phyloP scores from a whole-genome alignment of 2,888 invertebrate species.

The Lycaena phlaeas region DNA sequence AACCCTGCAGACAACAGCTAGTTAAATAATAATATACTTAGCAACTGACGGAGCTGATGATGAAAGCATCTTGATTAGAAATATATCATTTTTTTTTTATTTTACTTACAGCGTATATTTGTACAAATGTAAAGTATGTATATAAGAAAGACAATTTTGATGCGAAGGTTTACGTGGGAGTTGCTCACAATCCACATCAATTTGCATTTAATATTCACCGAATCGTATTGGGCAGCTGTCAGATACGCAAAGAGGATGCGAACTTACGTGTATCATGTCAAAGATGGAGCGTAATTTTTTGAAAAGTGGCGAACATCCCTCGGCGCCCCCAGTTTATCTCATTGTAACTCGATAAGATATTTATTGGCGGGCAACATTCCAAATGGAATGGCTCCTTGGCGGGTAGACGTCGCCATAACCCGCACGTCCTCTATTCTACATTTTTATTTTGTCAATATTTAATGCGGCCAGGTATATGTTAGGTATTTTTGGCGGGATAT shows the following conservation, averaged over 20 bases:
- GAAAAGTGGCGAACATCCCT: conserved; percentile 42
- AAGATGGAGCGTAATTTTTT: conserved; percentile 17
- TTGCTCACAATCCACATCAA: background rate
- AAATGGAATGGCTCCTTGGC: conserved; percentile 61
- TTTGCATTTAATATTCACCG: conserved; percentile 11
- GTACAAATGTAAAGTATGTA: too few relatives aligned
- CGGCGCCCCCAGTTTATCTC: conserved; percentile 41
- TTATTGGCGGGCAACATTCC: conserved; percentile 64
- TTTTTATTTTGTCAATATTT: conserved; percentile 72
- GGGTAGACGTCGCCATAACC: conserved; percentile 51
- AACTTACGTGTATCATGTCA: conserved; percentile 1
- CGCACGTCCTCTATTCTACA: conserved; percentile 57
- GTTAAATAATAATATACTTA: too few relatives aligned
- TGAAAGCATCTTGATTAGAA: too few relatives aligned
- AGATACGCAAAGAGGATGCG: conserved; percentile 19
- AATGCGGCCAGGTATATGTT: conserved; percentile 43
- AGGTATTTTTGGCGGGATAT: conserved; percentile 10
- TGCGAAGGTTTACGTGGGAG: background rate
- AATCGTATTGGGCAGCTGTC: conserved; percentile 17
- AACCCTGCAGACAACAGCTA: too few relatives aligned
- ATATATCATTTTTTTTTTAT: too few relatives aligned
- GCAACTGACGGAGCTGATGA: too few relatives aligned
- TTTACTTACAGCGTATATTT: too few relatives aligned
- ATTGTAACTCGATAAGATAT: conserved; percentile 71
- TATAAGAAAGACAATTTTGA: too few relatives aligned